These are phyloP conservation scores for Platycheirus rosarum DNA, from an alignment of 2,888 invertebrate genomes.

Conservation along the genomic window DNA sequence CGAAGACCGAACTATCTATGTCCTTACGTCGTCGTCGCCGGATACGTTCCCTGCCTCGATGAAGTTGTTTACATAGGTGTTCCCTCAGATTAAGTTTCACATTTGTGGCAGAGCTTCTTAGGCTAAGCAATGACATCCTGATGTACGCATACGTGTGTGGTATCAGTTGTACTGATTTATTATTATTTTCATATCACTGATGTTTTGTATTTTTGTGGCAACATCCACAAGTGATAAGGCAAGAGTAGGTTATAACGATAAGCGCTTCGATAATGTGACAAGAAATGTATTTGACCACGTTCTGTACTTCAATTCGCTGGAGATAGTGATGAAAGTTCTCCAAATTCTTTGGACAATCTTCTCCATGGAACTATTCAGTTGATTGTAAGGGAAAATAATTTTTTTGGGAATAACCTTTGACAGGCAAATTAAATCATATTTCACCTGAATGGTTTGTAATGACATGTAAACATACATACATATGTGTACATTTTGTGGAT, in stretches of 20 bases:
- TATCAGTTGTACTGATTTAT: slow-evolving; percentile 67
- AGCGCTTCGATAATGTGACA: slow-evolving; percentile 1
- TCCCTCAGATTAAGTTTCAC: slow-evolving; percentile 63
- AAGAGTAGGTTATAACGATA: slow-evolving; percentile 20
- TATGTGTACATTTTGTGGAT: not conserved
- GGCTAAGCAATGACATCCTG: slow-evolving; percentile 39
- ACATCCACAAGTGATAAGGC: slow-evolving; percentile 15
- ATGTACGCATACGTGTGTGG: slow-evolving; percentile 36
- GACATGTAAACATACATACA: slow-evolving; percentile 55
- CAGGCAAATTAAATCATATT: slow-evolving; percentile 63
- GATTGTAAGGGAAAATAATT: not conserved
- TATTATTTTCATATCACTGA: slow-evolving; percentile 12
- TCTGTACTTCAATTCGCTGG: slow-evolving; percentile 36
- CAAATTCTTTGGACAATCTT: slow-evolving; percentile 15
- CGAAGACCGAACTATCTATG: no score
- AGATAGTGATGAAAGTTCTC: slow-evolving; percentile 29
- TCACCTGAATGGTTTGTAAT: slow-evolving; percentile 60
- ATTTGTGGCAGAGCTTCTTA: slow-evolving; percentile 33
- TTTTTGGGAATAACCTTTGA: slow-evolving; percentile 47
- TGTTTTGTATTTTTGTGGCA: slow-evolving; percentile 25
- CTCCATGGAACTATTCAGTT: not conserved
- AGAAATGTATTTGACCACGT: slow-evolving; percentile 27
- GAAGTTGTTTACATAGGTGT: slow-evolving; percentile 60
- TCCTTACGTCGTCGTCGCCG: slow-evolving; percentile 11
- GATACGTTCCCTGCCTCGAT: slow-evolving; percentile 11